Evolutionary conservation across 2,797 vertebrate species (phyloP).

Genomic region (Heliangelus exortis): DNA sequence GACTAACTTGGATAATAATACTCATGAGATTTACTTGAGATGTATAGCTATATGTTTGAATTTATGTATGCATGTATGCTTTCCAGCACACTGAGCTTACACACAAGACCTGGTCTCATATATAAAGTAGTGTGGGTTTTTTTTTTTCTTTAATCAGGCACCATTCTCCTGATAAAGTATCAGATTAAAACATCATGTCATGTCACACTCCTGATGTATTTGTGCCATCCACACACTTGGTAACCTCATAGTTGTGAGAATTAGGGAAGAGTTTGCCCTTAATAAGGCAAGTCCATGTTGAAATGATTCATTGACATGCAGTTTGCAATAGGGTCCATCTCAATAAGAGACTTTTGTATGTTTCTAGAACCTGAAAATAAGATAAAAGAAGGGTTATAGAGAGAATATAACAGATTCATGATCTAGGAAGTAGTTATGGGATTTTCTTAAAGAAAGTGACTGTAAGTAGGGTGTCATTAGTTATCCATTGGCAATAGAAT

Average conservation of each 20-base stretch:
- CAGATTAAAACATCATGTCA: background rate
- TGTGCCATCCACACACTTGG: background rate
- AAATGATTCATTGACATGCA: background rate
- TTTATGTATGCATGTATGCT: background rate
- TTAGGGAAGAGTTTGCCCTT: background rate
- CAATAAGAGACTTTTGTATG: background rate
- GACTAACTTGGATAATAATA: background rate
- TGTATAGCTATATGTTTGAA: background rate
- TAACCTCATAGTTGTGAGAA: background rate
- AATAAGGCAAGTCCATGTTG: background rate
- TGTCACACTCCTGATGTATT: background rate
- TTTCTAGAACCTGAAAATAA: background rate
- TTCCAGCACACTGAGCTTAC: background rate
- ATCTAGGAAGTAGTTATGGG: background rate
- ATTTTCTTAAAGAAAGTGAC: background rate
- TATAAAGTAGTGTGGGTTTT: background rate
- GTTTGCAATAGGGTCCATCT: background rate
- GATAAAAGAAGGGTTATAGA: background rate
- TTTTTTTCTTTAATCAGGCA: background rate
- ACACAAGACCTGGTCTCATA: background rate
- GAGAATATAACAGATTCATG: background rate
- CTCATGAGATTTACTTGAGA: background rate
- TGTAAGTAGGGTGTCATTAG: background rate
- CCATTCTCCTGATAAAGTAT: background rate
- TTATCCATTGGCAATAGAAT: background rate